Percentiles rank a stretch among this genome's conserved stretches.
These are phyloP conservation scores for Orthonychiurus folsomi DNA, from an alignment of 2,888 invertebrate species.

Conservation along the genomic window DNA sequence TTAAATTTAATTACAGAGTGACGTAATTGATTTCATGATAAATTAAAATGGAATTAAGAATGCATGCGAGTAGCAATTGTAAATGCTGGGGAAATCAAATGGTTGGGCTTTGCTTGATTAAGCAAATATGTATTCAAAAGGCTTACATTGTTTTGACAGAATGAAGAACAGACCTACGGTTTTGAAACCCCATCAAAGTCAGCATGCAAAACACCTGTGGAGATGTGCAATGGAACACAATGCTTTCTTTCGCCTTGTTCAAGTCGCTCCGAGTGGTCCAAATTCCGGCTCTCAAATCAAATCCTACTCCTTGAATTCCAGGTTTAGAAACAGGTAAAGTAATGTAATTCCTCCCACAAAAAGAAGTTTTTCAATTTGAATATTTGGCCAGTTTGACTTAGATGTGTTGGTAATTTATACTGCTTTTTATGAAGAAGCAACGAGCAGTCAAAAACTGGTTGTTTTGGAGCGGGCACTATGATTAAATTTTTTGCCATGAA, in stretches of 20 bases:
- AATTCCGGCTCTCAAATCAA: slow-evolving; percentile 46
- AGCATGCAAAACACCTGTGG: slow-evolving; percentile 92
- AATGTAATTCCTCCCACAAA: neutral
- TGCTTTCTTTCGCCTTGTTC: slow-evolving; percentile 80
- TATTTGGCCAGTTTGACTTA: neutral
- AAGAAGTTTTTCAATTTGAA: slow-evolving; percentile 6
- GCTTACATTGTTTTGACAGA: slow-evolving; percentile 49
- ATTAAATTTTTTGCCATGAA: too few species aligned
- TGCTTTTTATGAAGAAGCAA: too few species aligned
- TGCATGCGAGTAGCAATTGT: too few species aligned
- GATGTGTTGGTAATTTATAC: too few species aligned
- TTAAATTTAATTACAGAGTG: too few species aligned
- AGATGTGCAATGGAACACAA: slow-evolving; percentile 93
- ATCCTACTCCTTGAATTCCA: slow-evolving; percentile 62
- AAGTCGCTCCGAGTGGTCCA: slow-evolving; percentile 58
- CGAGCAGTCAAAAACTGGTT: too few species aligned
- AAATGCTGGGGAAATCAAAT: too few species aligned
- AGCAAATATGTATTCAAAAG: neutral
- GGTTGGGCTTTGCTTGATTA: too few species aligned
- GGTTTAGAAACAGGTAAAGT: slow-evolving; percentile 65
- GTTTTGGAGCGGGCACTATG: too few species aligned
- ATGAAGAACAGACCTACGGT: slow-evolving; percentile 72
- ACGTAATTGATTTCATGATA: too few species aligned
- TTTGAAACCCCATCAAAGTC: slow-evolving; percentile 45
- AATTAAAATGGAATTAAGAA: too few species aligned